Percentiles rank a stretch among this genome's conserved stretches.
Evolutionary conservation across 2,797 vertebrate genomes (phyloP).

Genomic region (Nannoperca obscura): DNA sequence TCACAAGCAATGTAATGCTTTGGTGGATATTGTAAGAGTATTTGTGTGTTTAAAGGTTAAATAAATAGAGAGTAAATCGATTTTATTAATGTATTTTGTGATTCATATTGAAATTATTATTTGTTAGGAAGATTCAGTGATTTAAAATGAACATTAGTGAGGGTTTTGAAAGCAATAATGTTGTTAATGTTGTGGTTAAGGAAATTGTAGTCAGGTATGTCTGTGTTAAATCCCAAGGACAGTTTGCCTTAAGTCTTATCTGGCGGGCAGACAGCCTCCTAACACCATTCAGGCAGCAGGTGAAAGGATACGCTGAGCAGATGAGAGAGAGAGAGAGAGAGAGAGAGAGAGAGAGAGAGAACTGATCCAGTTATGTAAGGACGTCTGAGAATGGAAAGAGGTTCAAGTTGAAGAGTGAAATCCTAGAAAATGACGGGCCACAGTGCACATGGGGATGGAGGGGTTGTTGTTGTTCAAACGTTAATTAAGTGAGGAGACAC

Average conservation of each 20-base stretch:
- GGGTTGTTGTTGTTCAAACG: constrained; percentile 34
- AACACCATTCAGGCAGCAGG: constrained; percentile 61
- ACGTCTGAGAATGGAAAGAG: constrained; percentile 77
- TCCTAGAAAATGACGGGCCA: constrained; percentile 66
- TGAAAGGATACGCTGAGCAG: constrained; percentile 57
- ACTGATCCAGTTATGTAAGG: constrained; percentile 83
- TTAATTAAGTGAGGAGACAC: constrained; percentile 50
- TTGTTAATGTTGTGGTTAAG: too few species aligned
- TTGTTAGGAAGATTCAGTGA: background rate
- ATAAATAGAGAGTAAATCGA: background rate
- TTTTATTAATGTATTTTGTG: constrained; percentile 21
- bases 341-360: constrained; percentile 45
- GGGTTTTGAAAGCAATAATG: background rate
- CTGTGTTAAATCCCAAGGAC: constrained; percentile 54
- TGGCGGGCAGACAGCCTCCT: constrained; percentile 31
- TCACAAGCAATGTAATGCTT: background rate
- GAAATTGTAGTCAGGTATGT: constrained; percentile 18
- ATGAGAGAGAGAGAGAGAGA: constrained; percentile 7
- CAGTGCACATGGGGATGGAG: constrained; percentile 22
- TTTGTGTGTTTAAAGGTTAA: constrained; percentile 20
- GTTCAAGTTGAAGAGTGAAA: constrained; percentile 71
- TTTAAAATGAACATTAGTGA: background rate
- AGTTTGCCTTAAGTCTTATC: constrained; percentile 58
- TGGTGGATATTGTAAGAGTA: background rate
- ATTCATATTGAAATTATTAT: constrained; percentile 5